A percentile compares a stretch with the other conserved stretches of the same genome.
These are phyloP conservation scores for Philotrypesis tridentata DNA, from an alignment of 1,140 invertebrate genomes.

Conservation along the genomic window DNA sequence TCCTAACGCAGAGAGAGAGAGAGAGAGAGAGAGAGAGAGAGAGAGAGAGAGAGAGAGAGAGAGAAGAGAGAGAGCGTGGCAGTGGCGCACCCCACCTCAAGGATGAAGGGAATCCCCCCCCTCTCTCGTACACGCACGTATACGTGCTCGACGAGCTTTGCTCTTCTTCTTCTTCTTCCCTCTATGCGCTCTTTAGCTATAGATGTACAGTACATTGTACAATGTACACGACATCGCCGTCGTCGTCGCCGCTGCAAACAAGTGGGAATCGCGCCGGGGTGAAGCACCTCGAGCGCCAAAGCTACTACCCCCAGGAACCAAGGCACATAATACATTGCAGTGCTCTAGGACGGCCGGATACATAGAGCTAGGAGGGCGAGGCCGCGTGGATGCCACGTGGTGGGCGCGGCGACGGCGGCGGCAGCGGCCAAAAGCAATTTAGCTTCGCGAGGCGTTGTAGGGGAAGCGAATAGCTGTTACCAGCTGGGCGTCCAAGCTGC, in stretches of 20 bases:
- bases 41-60: constrained; percentile 59
- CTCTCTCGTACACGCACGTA: constrained; percentile 52
- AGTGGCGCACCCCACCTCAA: constrained; percentile 71
- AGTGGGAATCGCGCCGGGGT: constrained; percentile 43
- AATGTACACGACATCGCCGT: too few relatives aligned
- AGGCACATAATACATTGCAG: too few relatives aligned
- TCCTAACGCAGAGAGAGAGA: constrained; percentile 61
- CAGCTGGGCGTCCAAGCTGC: too few relatives aligned
- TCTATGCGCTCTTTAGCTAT: neutral
- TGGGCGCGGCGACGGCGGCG: neutral
- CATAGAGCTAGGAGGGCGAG: constrained; percentile 5
- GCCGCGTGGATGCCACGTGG: constrained; percentile 8
- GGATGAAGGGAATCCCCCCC: constrained; percentile 70
- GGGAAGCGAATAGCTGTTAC: too few relatives aligned
- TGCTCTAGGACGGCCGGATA: too few relatives aligned
- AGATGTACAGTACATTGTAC: too few relatives aligned
- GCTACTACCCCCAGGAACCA: constrained; percentile 57
- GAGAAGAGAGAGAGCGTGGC: constrained; percentile 56
- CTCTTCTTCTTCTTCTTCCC: constrained; percentile 19
- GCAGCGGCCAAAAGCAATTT: too few relatives aligned
- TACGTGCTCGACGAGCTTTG: neutral
- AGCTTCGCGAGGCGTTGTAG: too few relatives aligned
- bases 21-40: constrained; percentile 53
- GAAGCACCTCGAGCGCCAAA: constrained; percentile 64
- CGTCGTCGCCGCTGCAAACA: neutral